Evolutionary conservation across 2,113 vertebrate genomes (phyloP).

Genomic region (Mus musculus): DNA sequence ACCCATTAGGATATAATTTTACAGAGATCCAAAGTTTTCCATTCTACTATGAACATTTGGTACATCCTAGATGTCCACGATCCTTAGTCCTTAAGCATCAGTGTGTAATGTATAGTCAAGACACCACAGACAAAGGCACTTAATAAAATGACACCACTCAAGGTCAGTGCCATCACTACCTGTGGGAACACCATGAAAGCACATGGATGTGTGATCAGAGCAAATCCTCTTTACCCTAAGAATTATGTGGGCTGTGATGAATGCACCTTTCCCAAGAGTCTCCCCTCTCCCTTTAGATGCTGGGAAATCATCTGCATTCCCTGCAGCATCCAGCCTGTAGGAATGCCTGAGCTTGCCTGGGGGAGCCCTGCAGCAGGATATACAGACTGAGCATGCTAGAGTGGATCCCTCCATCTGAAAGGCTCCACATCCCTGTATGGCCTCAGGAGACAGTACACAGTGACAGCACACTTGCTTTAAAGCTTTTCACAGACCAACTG

Average conservation of each 20-base stretch:
- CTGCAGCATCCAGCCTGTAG: neutral
- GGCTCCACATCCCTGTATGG: neutral
- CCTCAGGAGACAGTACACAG: neutral
- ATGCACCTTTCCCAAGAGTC: neutral
- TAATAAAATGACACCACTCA: neutral
- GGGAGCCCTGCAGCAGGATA: neutral
- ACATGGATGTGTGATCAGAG: neutral
- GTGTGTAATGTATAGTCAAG: neutral
- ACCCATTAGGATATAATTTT: neutral
- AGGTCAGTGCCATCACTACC: neutral
- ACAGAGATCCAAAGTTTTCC: neutral
- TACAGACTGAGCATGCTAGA: neutral
- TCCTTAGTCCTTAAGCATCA: neutral
- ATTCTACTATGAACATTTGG: neutral
- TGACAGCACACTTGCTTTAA: neutral
- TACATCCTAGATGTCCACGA: rapidly evolving
- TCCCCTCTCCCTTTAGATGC: neutral
- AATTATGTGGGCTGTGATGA: neutral
- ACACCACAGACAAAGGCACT: neutral
- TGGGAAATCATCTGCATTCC: neutral
- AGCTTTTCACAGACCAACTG: neutral
- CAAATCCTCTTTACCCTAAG: neutral
- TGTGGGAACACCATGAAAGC: neutral
- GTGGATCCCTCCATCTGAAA: neutral
- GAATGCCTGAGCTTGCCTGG: neutral